A percentile compares a stretch with the other conserved stretches of the same genome.
phyloP scores from a whole-genome alignment of 2,113 vertebrate species.

The Podarcis raffonei region DNA sequence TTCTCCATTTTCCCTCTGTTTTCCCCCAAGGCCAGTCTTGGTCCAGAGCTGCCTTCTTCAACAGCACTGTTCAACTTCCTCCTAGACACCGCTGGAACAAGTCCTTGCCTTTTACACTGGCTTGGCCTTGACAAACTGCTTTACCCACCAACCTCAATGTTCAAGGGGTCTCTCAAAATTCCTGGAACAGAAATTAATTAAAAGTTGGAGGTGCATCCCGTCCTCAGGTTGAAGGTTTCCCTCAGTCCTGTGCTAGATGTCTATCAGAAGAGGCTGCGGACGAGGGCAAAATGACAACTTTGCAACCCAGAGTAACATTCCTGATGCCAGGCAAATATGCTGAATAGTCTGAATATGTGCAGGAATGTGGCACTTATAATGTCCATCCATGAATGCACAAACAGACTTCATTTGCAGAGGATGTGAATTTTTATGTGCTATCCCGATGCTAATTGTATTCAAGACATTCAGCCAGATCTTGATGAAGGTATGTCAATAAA shows the following conservation, averaged over 20 bases:
- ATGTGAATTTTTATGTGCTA: not conserved
- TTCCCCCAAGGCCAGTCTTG: not conserved
- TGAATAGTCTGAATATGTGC: not conserved
- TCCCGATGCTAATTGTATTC: conserved; percentile 10
- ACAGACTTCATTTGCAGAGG: not conserved
- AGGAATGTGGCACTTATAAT: not conserved
- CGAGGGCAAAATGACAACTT: not conserved
- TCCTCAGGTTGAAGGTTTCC: not conserved
- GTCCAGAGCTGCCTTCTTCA: not conserved
- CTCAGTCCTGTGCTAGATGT: not conserved
- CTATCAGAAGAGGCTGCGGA: not conserved
- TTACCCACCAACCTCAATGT: not conserved
- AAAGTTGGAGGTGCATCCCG: not conserved
- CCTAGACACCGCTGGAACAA: not conserved
- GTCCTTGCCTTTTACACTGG: not conserved
- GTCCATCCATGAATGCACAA: conserved; percentile 5
- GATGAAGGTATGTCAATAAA: conserved; percentile 33
- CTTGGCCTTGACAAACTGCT: not conserved
- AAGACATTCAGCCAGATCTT: not conserved
- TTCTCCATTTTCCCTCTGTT: not conserved
- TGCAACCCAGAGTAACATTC: not conserved
- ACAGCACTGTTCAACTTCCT: not conserved
- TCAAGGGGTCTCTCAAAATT: not conserved
- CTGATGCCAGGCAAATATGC: not conserved
- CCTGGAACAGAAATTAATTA: not conserved